Conservation (phyloP, 2,797 vertebrate genomes). For the Gastrophryne carolinensis region DNA sequence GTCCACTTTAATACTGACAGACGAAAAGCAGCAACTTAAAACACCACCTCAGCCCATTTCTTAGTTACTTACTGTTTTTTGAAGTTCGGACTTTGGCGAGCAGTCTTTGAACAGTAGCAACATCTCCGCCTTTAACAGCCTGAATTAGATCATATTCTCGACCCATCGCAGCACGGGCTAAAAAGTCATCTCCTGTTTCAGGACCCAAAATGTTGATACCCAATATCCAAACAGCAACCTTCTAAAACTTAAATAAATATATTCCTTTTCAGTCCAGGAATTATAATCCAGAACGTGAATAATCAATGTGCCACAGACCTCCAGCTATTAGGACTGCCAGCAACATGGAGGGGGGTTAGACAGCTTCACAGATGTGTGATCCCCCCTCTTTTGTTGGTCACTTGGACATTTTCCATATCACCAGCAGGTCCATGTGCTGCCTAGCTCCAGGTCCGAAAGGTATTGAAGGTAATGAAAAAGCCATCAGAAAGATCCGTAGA, state of each 20-base stretch:
- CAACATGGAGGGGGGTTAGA: not conserved
- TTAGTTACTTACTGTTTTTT: conserved; percentile 72
- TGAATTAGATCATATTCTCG: conserved; percentile 77
- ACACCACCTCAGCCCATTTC: no score
- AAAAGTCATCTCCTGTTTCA: conserved; percentile 39
- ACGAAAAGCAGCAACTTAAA: no score
- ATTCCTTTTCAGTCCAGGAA: not conserved
- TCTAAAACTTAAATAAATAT: not conserved
- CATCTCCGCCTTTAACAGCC: conserved; percentile 74
- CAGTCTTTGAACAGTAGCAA: conserved; percentile 72
- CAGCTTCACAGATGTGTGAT: not conserved
- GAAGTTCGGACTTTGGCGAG: conserved; percentile 74
- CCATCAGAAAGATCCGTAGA: not conserved
- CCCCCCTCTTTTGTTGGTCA: not conserved
- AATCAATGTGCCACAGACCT: not conserved
- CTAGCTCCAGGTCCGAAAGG: not conserved
- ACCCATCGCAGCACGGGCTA: conserved; percentile 65
- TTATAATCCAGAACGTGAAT: not conserved
- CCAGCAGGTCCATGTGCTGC: not conserved
- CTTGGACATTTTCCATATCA: conserved; percentile 22
- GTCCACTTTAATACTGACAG: no score
- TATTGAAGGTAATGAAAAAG: not conserved
- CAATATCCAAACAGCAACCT: not conserved
- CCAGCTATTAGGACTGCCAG: not conserved
- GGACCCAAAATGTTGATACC: conserved; percentile 8